Percentiles rank a stretch among this genome's conserved stretches.
These are phyloP conservation scores for Lasioglossum oenotherae DNA, from an alignment of 2,888 invertebrate species.

Conservation along the genomic window DNA sequence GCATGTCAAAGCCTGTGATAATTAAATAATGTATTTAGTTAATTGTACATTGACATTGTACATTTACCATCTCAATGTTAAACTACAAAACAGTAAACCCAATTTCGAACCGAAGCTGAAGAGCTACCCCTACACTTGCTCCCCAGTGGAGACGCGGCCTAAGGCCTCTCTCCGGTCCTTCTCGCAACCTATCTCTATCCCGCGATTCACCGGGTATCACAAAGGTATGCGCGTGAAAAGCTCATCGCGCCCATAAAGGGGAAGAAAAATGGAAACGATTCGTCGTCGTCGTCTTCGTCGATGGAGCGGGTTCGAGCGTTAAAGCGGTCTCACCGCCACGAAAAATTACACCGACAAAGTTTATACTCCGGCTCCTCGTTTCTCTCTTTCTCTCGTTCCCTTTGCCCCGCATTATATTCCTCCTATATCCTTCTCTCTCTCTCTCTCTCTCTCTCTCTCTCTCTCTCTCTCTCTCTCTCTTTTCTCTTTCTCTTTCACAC, in stretches of 20 bases:
- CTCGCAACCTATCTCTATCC: background rate
- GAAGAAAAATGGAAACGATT: conserved; percentile 32
- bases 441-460: background rate
- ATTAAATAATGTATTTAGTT: background rate
- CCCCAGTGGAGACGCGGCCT: background rate
- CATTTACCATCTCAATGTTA: background rate
- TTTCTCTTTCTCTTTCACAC: background rate
- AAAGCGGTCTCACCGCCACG: background rate
- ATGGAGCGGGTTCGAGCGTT: conserved; percentile 21
- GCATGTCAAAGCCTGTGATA: background rate
- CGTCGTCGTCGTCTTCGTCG: conserved; percentile 20
- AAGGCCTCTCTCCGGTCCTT: background rate
- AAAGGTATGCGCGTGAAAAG: conserved; percentile 20
- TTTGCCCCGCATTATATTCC: background rate
- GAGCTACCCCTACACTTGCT: background rate
- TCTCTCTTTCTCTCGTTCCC: background rate
- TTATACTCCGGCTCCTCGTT: conserved; percentile 14
- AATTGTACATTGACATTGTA: background rate
- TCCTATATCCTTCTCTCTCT: background rate
- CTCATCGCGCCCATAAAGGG: background rate
- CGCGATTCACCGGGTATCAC: conserved; percentile 16
- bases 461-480: background rate
- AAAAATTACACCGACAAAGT: conserved; percentile 36
- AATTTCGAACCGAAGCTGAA: background rate
- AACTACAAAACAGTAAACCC: background rate